A percentile compares a stretch with the other conserved stretches of the same genome.
Evolutionary conservation across 2,797 vertebrate species (phyloP).

Genomic region (Bovichtus variegatus): DNA sequence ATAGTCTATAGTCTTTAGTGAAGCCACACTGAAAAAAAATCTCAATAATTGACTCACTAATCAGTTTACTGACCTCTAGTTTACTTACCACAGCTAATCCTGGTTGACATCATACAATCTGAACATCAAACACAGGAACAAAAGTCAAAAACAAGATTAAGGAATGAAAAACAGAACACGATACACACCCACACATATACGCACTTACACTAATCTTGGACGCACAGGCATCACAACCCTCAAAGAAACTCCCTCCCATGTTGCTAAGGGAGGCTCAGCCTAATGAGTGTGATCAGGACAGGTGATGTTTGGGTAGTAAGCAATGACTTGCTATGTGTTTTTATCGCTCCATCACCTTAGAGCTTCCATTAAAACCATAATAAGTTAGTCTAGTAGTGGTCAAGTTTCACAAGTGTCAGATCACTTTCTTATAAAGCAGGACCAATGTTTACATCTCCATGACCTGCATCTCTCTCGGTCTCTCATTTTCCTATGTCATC

Average conservation of each 20-base stretch:
- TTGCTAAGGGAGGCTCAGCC: slow-evolving; percentile 22
- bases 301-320: slow-evolving; percentile 7
- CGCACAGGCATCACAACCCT: slow-evolving; percentile 54
- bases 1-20: slow-evolving; percentile 38
- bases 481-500: neutral
- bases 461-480: neutral
- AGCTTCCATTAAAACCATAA: neutral
- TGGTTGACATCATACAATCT: slow-evolving; percentile 67
- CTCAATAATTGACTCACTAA: slow-evolving; percentile 70
- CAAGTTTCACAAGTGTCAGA: slow-evolving; percentile 7
- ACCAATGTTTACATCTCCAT: slow-evolving; percentile 14
- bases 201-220: slow-evolving; percentile 71
- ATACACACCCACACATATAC: slow-evolving; percentile 55
- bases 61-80: slow-evolving; percentile 68
- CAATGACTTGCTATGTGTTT: slow-evolving; percentile 7
- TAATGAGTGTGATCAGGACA: slow-evolving; percentile 18
- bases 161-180: slow-evolving; percentile 43
- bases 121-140: slow-evolving; percentile 65
- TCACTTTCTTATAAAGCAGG: slow-evolving; percentile 15
- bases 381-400: neutral
- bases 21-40: slow-evolving; percentile 42
- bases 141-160: slow-evolving; percentile 72
- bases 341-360: neutral
- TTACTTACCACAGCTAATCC: slow-evolving; percentile 78
- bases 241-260: slow-evolving; percentile 54